phyloP scores from a whole-genome alignment of 2,113 vertebrate species.

The Psophia crepitans region DNA sequence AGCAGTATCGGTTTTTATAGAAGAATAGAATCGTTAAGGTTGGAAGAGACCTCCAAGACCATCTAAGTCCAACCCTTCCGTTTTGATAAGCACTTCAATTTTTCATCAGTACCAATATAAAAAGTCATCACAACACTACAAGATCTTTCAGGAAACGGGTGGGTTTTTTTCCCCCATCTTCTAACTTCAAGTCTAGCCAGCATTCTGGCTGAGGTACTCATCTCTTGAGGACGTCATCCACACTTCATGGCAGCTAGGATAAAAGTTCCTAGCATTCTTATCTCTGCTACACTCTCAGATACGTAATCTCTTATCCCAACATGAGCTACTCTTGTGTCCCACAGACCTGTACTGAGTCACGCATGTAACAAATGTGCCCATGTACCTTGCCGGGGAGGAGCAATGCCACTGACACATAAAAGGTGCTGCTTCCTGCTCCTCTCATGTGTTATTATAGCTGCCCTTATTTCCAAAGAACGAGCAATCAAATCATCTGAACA shows the following conservation, averaged over 20 bases:
- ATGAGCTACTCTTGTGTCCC: not conserved
- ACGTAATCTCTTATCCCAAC: not conserved
- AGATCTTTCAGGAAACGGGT: not conserved
- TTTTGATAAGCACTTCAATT: not conserved
- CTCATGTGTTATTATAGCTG: not conserved
- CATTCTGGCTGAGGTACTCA: not conserved
- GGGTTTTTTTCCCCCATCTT: not conserved
- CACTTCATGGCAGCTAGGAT: not conserved
- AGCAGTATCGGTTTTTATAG: not conserved
- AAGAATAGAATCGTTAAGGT: no score
- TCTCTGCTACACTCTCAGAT: not conserved
- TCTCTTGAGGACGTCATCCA: not conserved
- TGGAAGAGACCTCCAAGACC: no score
- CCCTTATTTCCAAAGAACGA: not conserved
- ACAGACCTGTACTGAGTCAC: not conserved
- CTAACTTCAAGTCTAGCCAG: not conserved
- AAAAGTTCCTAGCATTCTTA: not conserved
- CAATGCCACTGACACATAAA: not conserved
- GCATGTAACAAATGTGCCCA: accelerated
- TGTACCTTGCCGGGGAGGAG: not conserved
- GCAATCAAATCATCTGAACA: not conserved
- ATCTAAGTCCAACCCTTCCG: no score
- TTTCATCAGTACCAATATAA: not conserved
- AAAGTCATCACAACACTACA: not conserved
- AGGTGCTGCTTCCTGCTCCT: not conserved